These are phyloP conservation scores for Antheraea assamensis DNA, from an alignment of 2,888 invertebrate genomes.

Conservation along the genomic window DNA sequence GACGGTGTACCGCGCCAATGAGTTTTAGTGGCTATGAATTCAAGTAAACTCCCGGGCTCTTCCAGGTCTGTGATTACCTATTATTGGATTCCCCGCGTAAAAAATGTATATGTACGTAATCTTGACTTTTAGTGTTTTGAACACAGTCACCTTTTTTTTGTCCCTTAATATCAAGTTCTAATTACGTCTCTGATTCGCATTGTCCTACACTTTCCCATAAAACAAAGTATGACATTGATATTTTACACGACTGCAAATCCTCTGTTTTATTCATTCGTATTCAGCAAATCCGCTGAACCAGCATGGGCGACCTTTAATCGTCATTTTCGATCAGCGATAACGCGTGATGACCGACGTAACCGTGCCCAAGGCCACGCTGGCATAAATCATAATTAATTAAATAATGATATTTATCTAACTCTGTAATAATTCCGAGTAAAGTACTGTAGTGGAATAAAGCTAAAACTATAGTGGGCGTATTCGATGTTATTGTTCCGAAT, in stretches of 20 bases:
- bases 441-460: background rate
- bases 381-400: constrained; percentile 71
- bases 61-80: too few species aligned
- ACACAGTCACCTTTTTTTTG: background rate
- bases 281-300: constrained; percentile 73
- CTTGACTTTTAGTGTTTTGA: background rate
- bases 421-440: constrained; percentile 1
- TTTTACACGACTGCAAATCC: constrained; percentile 49
- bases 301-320: constrained; percentile 65
- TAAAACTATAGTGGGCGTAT: background rate
- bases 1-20: too few species aligned
- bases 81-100: too few species aligned
- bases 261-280: constrained; percentile 51
- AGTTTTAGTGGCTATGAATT: too few species aligned
- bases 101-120: background rate
- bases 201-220: constrained; percentile 3
- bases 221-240: constrained; percentile 27
- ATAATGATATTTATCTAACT: constrained; percentile 38
- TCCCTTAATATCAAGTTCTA: background rate
- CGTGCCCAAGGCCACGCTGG: constrained; percentile 69
- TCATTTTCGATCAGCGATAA: constrained; percentile 61
- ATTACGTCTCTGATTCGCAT: background rate
- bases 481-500: constrained; percentile 17
- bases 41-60: too few species aligned
- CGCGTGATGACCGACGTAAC: constrained; percentile 66